Percentiles rank a stretch among this genome's conserved stretches.
phyloP scores from a whole-genome alignment of 2,888 invertebrate genomes.

The Cerceris ruficornis region DNA sequence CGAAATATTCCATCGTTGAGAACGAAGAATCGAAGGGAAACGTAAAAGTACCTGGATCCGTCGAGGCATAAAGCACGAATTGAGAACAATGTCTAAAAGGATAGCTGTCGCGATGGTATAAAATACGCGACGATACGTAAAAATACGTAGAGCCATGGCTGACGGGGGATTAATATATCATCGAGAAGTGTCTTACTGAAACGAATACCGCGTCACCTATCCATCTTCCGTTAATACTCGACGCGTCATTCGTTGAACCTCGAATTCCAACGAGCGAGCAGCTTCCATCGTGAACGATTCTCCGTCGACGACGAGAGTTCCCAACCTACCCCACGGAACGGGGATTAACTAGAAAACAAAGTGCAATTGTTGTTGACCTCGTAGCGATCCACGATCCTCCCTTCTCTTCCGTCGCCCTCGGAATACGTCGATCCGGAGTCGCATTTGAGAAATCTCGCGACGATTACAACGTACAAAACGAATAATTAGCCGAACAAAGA shows the following conservation, averaged over 20 bases:
- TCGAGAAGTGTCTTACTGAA: not conserved
- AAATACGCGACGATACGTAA: not conserved
- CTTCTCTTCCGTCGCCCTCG: not conserved
- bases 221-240: not conserved
- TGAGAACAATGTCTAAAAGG: no score
- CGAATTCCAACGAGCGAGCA: conserved; percentile 13
- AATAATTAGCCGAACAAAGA: conserved; percentile 79
- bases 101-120: no score
- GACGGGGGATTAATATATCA: conserved; percentile 24
- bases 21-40: no score
- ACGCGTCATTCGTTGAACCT: not conserved
- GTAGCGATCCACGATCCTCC: not conserved
- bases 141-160: not conserved
- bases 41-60: not conserved
- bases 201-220: not conserved
- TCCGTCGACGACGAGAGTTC: conserved; percentile 27
- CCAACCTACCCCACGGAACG: conserved; percentile 60
- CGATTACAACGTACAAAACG: conserved; percentile 76
- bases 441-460: conserved; percentile 73
- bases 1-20: no score
- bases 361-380: conserved; percentile 33
- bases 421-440: conserved; percentile 34
- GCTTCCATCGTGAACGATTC: conserved; percentile 3
- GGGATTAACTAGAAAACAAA: conserved; percentile 67
- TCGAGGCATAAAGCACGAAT: not conserved